Evolutionary conservation across 2,113 vertebrate genomes (phyloP).

Genomic region (Gadus chalcogrammus): DNA sequence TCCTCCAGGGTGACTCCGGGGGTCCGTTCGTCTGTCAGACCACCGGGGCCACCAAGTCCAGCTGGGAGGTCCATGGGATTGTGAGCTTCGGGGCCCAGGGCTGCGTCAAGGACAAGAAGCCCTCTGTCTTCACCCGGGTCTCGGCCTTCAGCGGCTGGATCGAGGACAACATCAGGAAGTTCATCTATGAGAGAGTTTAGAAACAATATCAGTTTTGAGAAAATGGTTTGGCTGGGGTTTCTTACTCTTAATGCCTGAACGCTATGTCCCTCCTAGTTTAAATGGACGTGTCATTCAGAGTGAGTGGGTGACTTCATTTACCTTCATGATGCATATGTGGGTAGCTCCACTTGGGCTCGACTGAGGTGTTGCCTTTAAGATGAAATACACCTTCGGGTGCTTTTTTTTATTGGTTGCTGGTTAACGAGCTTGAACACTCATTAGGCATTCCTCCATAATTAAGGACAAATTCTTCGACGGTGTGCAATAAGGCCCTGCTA

Average conservation of each 20-base stretch:
- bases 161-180: conserved; percentile 61
- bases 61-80: conserved; percentile 68
- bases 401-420: too few species aligned
- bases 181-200: conserved; percentile 51
- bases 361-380: too few species aligned
- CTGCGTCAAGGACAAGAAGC: conserved; percentile 70
- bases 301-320: too few species aligned
- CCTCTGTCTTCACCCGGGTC: conserved; percentile 70
- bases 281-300: too few species aligned
- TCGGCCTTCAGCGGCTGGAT: conserved; percentile 71
- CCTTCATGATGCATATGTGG: too few species aligned
- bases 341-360: too few species aligned
- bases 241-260: neutral
- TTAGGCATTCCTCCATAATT: too few species aligned
- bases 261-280: too few species aligned
- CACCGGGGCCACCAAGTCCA: neutral
- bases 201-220: neutral
- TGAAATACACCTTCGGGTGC: too few species aligned
- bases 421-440: too few species aligned
- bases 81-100: conserved; percentile 64
- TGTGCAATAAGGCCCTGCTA: too few species aligned
- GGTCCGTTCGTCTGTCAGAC: conserved; percentile 60
- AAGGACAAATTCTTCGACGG: too few species aligned
- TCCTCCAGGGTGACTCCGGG: conserved; percentile 61
- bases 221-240: neutral